Base-by-base conservation (phyloP, 2,797 vertebrate genomes). In the Rhyacichthys aspro region DNA sequence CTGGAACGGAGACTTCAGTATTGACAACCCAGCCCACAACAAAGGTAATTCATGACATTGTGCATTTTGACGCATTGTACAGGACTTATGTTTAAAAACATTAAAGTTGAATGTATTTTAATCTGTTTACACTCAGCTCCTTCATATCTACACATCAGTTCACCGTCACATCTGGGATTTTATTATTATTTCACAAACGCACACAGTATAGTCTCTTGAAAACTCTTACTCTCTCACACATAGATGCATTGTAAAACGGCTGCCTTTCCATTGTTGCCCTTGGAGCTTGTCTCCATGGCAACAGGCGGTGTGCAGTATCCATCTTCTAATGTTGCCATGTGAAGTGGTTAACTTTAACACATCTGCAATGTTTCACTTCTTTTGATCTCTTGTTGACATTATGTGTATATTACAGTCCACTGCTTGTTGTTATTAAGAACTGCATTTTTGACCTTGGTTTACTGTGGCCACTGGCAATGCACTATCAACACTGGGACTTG, bases 1-100 rank as follows among this genome's bases (percentile, higher is more conserved):
- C 87, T 99, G 97, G 97, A 98, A 98, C 1, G 96, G 96, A 73
- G 94, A 98, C 91, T 99, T 99, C 90, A 98, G 92, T 92, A 99
- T 99, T 11, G 97, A 99, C 91, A 99, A 98, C 90, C 96, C 96
- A 0, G 94, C 96, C 48, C 92, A 95, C 88, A 99, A 96, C 86
- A 96, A 96, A 97, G 96, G 97, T 98, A 89, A 87, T 85, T 37
- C 7, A 1, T 17, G 11, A 8, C 7, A 11, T 9, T 15, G 28
- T 8, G 9, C n/a, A 28, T 28, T 3, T 28, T 28, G 23, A 28
- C n/a, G n/a, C n/a, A 28, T 28, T 28, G 23, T 28, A 28, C 23
- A 5, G 4, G 23, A 28, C 23, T 28, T 28, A 28, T 28, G 7
- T 28, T 5, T 28, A 28, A 28, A 5, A 28, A 28, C 23, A 28